phyloP scores from a whole-genome alignment of 2,113 vertebrate genomes.

The Chaetodon auriga region DNA sequence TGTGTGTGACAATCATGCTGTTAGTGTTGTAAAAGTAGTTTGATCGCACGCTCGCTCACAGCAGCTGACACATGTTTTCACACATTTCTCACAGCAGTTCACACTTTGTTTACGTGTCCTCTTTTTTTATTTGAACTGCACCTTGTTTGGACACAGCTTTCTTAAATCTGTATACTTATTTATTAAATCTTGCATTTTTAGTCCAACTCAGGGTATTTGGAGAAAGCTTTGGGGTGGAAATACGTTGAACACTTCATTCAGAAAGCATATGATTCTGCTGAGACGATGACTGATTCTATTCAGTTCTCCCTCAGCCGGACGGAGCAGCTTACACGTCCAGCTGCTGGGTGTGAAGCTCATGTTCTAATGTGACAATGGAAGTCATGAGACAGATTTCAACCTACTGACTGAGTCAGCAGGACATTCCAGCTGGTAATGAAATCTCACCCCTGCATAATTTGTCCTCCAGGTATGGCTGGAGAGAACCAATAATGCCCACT shows the following conservation, averaged over 20 bases:
- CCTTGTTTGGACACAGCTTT: not conserved
- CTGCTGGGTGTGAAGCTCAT: not conserved
- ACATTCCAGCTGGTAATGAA: constrained; percentile 38
- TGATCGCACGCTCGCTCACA: not conserved
- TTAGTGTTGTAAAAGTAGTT: not conserved
- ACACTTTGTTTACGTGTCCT: not conserved
- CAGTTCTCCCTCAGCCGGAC: too few species aligned
- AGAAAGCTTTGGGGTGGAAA: too few species aligned
- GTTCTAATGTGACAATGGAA: constrained; percentile 10
- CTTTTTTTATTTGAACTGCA: not conserved
- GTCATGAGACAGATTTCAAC: constrained; percentile 20
- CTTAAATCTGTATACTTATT: too few species aligned
- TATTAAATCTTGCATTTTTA: not conserved
- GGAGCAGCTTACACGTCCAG: too few species aligned
- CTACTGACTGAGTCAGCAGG: constrained; percentile 11
- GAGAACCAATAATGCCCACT: not conserved
- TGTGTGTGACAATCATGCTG: not conserved
- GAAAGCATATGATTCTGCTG: too few species aligned
- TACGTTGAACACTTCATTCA: too few species aligned
- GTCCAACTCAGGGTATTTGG: too few species aligned
- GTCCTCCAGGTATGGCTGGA: not conserved
- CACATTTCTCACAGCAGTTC: not conserved
- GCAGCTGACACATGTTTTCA: not conserved
- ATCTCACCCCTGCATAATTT: not conserved
- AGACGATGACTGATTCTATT: too few species aligned